Evolutionary conservation across 2,888 invertebrate genomes (phyloP).

Genomic region (Caenorhabditis sinica): DNA sequence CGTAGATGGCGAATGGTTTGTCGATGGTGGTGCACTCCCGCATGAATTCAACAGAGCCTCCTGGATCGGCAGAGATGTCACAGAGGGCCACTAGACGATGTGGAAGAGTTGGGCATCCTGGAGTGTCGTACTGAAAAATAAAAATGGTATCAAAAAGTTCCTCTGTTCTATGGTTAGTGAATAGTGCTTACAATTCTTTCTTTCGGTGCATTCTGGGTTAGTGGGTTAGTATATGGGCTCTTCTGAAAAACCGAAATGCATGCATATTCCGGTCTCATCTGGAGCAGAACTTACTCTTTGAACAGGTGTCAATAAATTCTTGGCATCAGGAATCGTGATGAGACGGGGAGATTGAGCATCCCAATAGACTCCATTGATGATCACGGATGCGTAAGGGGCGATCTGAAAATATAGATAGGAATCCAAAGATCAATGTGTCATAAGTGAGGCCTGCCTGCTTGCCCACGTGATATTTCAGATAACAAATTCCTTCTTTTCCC

Average conservation of each 20-base stretch:
- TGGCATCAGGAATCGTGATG: slow-evolving; percentile 97
- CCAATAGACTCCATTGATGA: slow-evolving; percentile 99
- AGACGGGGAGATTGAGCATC: slow-evolving; percentile 96
- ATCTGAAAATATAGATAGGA: slow-evolving; percentile 86
- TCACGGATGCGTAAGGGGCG: slow-evolving; percentile 96
- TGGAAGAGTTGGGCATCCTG: slow-evolving; percentile 80
- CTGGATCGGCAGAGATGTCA: slow-evolving; percentile 99
- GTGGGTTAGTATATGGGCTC: slow-evolving; percentile 33
- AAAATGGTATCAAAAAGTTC: not conserved
- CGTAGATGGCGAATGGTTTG: slow-evolving; percentile 98
- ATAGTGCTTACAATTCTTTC: slow-evolving; percentile 36
- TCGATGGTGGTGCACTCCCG: slow-evolving; percentile 99
- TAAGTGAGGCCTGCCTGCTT: not conserved
- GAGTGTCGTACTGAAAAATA: slow-evolving; percentile 72
- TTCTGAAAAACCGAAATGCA: slow-evolving; percentile 1
- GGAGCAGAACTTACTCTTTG: slow-evolving; percentile 87
- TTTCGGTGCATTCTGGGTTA: not conserved
- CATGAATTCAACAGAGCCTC: slow-evolving; percentile 99
- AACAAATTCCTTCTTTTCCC: not conserved
- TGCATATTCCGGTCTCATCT: too few species aligned
- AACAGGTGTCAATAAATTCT: slow-evolving; percentile 89
- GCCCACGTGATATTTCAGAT: slow-evolving; percentile 30
- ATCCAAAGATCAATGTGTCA: slow-evolving; percentile 20
- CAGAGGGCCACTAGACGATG: slow-evolving; percentile 90
- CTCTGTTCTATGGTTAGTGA: not conserved